Conservation (phyloP, 2,113 vertebrate genomes). For the Neofelis nebulosa region DNA sequence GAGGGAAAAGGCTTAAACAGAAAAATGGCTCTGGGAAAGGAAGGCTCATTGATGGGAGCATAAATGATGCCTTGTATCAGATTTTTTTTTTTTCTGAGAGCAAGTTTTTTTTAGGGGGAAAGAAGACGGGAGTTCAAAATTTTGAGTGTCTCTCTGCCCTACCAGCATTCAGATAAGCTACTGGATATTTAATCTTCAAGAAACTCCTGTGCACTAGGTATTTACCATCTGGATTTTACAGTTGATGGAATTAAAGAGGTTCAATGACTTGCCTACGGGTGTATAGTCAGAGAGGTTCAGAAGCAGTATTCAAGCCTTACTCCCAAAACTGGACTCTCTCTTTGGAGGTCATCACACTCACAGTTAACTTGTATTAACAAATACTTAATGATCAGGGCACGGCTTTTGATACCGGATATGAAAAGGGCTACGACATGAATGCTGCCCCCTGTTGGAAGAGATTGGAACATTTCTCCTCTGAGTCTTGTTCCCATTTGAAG, state of each 20-base stretch:
- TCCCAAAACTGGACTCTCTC: neutral
- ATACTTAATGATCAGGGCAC: neutral
- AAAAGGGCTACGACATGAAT: neutral
- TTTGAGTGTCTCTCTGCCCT: neutral
- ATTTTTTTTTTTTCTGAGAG: neutral
- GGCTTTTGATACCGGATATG: neutral
- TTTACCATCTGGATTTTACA: conserved; percentile 49
- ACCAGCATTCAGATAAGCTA: neutral
- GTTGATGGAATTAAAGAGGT: conserved; percentile 43
- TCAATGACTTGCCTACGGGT: conserved; percentile 35
- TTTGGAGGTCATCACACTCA: neutral
- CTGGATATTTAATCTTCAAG: neutral
- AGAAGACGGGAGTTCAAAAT: neutral
- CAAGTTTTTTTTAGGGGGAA: neutral
- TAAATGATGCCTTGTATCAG: neutral
- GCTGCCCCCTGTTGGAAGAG: neutral
- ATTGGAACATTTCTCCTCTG: neutral
- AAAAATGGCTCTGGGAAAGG: neutral
- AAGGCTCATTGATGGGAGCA: neutral
- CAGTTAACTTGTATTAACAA: conserved; percentile 29
- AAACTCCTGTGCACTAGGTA: neutral
- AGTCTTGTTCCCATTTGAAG: neutral
- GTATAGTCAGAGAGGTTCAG: neutral
- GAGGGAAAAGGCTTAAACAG: neutral
- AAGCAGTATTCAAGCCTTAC: neutral